Conservation (phyloP, 2,797 vertebrate genomes). For the Sarcophilus harrisii region DNA sequence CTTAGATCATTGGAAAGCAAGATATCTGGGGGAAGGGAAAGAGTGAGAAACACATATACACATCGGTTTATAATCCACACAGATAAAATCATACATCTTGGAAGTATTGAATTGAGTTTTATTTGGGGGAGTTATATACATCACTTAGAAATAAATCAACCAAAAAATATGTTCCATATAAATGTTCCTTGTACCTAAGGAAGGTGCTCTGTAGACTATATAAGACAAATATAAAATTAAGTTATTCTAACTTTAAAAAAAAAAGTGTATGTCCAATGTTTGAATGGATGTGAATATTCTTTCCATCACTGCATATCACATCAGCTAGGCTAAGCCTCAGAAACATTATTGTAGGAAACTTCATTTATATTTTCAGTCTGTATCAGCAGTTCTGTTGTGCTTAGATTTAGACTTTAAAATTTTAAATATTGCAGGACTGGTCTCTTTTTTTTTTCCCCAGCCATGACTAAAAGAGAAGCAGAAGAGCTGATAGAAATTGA, state of each 20-base stretch:
- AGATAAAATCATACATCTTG: background rate
- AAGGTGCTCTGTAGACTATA: background rate
- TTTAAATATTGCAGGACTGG: conserved; percentile 78
- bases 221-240: background rate
- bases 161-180: background rate
- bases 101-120: background rate
- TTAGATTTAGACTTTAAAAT: conserved; percentile 29
- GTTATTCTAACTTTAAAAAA: background rate
- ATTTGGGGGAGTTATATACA: background rate
- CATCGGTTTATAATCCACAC: background rate
- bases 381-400: conserved; percentile 30
- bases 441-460: conserved; percentile 75
- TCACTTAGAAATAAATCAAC: background rate
- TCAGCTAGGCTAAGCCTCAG: background rate
- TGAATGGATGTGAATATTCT: background rate
- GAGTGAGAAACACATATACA: background rate
- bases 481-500: conserved; percentile 99
- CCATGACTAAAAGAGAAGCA: conserved; percentile 97
- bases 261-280: background rate
- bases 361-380: background rate
- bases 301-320: background rate
- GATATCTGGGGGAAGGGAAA: background rate
- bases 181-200: background rate
- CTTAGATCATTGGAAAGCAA: background rate
- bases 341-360: background rate